Evolutionary conservation across 2,113 vertebrate genomes (phyloP).

Genomic region (Datnioides undecimradiatus): DNA sequence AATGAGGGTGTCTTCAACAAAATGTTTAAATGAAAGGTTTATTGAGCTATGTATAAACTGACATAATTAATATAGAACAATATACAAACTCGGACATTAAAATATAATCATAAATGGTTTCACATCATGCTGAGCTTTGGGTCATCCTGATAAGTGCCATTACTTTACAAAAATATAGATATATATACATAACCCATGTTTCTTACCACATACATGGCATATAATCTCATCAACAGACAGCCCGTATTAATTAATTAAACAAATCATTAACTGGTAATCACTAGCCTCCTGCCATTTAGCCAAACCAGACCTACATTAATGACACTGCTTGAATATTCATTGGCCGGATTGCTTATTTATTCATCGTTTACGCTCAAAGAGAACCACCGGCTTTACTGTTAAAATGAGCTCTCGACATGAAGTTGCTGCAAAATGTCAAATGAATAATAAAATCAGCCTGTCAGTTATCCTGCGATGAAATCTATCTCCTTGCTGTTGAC

Average conservation of each 20-base stretch:
- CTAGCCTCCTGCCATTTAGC: conserved; percentile 6
- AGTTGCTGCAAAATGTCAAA: conserved; percentile 45
- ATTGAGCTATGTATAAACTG: conserved; percentile 18
- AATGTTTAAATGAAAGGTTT: conserved; percentile 34
- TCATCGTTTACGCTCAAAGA: conserved; percentile 38
- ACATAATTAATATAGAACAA: conserved; percentile 7
- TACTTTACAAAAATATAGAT: conserved; percentile 43
- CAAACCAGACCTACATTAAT: conserved; percentile 22
- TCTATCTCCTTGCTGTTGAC: conserved; percentile 24
- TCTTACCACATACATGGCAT: not conserved
- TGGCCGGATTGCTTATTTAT: conserved; percentile 49
- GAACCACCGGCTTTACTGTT: conserved; percentile 23
- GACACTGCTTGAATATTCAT: conserved; percentile 54
- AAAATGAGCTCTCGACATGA: conserved; percentile 44
- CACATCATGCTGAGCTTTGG: not conserved
- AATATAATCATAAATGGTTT: conserved; percentile 29
- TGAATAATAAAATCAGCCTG: conserved; percentile 43
- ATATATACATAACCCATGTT: conserved; percentile 9
- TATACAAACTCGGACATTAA: conserved; percentile 10
- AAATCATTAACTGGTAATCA: conserved; percentile 7
- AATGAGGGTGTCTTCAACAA: conserved; percentile 27
- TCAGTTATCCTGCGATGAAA: conserved; percentile 29
- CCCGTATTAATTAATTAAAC: conserved; percentile 25
- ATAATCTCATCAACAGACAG: conserved; percentile 27
- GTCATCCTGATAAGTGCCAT: conserved; percentile 29